A percentile compares a stretch with the other conserved stretches of the same genome.
Conservation (phyloP, 2,797 vertebrate species). For the Aldrovandia affinis region DNA sequence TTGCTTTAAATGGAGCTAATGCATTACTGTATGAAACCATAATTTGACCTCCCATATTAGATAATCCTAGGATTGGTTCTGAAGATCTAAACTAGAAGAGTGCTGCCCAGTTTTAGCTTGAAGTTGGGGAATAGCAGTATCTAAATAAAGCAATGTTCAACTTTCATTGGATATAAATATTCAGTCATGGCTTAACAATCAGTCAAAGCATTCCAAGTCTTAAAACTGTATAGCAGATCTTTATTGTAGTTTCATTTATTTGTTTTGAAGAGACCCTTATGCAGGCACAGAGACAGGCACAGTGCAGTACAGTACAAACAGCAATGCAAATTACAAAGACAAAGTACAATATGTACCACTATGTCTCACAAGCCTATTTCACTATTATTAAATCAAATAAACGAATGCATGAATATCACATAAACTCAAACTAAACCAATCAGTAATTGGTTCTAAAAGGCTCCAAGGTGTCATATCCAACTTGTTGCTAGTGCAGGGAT, state of each 20-base stretch:
- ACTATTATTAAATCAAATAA: not conserved
- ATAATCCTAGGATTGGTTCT: not conserved
- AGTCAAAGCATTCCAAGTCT: not conserved
- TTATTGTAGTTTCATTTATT: not conserved
- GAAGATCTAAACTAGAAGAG: slow-evolving; percentile 3
- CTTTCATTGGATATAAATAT: slow-evolving; percentile 14
- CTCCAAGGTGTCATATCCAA: not conserved
- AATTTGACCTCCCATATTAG: slow-evolving; percentile 51
- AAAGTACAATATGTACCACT: not conserved
- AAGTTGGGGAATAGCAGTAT: not conserved
- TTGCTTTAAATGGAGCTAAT: slow-evolving; percentile 71
- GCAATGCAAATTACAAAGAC: not conserved
- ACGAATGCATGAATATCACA: not conserved
- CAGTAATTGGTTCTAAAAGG: not conserved
- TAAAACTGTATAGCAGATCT: not conserved
- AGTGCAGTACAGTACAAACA: not conserved
- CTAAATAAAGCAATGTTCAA: slow-evolving; percentile 7
- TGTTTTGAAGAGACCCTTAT: not conserved
- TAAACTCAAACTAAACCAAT: not conserved
- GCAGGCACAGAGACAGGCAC: not conserved
- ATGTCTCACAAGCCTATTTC: not conserved
- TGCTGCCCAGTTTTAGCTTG: not conserved
- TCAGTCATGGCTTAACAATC: not conserved
- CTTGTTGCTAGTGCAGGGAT: not conserved
- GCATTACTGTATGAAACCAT: slow-evolving; percentile 48